Conservation (phyloP, 2,888 invertebrate genomes). For the Lasioglossum marginatum region DNA sequence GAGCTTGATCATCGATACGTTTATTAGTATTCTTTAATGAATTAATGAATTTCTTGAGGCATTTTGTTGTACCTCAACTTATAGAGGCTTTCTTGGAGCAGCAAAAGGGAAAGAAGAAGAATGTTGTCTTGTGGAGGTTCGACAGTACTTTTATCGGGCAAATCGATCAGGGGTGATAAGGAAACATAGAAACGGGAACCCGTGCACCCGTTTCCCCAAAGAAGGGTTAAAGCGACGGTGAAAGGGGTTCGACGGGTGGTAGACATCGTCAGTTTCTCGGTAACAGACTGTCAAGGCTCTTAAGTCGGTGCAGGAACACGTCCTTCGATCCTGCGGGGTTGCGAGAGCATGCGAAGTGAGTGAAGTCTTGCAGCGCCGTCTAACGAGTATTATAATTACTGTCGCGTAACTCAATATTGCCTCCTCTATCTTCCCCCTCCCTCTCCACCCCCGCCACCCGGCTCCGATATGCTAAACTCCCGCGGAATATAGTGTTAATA, state of each 20-base stretch:
- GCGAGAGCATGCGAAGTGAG: constrained; percentile 67
- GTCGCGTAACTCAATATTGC: constrained; percentile 83
- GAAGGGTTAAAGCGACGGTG: constrained; percentile 9
- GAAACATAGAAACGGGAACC: neutral
- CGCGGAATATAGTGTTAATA: constrained; percentile 84
- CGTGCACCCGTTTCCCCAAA: neutral
- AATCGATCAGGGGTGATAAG: neutral
- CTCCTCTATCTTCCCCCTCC: constrained; percentile 52
- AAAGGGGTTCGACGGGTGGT: constrained; percentile 1
- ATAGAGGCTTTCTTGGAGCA: no score
- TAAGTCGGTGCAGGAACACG: constrained; percentile 64
- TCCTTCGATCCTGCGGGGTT: constrained; percentile 72
- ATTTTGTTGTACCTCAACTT: no score
- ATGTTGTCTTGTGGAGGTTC: neutral
- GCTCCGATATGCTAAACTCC: constrained; percentile 78
- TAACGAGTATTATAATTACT: constrained; percentile 84
- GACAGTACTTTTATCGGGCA: neutral
- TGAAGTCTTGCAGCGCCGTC: constrained; percentile 80
- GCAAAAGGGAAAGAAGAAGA: neutral
- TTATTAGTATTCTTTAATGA: no score
- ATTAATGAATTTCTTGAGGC: no score
- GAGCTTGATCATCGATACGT: no score
- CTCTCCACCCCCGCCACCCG: neutral
- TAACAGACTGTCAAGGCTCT: constrained; percentile 63
- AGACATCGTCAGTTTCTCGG: constrained; percentile 40